Evolutionary conservation across 2,113 vertebrate species (phyloP).

Genomic region (Xiphias gladius): DNA sequence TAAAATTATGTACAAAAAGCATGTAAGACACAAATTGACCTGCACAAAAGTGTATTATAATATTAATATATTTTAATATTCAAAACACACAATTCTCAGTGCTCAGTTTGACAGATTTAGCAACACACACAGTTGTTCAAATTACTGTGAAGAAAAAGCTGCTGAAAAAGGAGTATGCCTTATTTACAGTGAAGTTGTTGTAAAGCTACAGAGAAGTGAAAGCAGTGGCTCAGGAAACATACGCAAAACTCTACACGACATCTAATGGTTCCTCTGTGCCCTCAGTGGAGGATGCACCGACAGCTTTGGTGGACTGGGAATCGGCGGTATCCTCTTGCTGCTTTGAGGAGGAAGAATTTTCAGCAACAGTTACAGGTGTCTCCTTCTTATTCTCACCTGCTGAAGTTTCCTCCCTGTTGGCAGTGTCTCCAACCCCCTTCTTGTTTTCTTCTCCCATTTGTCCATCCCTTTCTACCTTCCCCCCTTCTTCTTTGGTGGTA

Average conservation of each 20-base stretch:
- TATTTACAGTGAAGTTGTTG: neutral
- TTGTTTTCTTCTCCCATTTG: slow-evolving; percentile 21
- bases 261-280: slow-evolving; percentile 35
- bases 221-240: slow-evolving; percentile 13
- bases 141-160: neutral
- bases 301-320: neutral
- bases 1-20: neutral
- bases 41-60: neutral
- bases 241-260: slow-evolving; percentile 19
- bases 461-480: slow-evolving; percentile 6
- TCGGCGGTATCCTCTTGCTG: slow-evolving; percentile 6
- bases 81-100: neutral
- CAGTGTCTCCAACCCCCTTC: slow-evolving; percentile 3
- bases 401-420: slow-evolving; percentile 11
- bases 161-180: neutral
- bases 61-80: neutral
- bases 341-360: slow-evolving; percentile 26
- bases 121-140: neutral
- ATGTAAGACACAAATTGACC: neutral
- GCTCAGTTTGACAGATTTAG: neutral
- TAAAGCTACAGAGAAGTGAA: slow-evolving; percentile 12
- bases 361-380: neutral
- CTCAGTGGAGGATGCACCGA: slow-evolving; percentile 21
- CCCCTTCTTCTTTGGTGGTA: slow-evolving; percentile 26
- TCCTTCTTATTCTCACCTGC: neutral